Percentiles rank a stretch among this genome's conserved stretches.
These are phyloP conservation scores for Symphodus melops DNA, from an alignment of 2,113 vertebrate species.

Conservation along the genomic window DNA sequence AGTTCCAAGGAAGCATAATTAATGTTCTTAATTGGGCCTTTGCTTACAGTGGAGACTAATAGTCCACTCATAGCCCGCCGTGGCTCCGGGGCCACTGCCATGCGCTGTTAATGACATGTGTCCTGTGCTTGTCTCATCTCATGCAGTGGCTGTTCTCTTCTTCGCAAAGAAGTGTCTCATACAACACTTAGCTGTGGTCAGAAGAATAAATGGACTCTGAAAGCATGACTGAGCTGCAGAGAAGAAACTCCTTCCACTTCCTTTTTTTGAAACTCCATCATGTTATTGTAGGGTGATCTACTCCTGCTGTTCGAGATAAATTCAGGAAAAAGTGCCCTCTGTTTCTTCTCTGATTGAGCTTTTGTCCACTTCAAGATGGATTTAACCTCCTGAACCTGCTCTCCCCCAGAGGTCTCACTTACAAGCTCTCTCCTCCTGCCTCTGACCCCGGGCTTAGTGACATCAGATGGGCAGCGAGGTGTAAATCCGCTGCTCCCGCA, in stretches of 20 bases:
- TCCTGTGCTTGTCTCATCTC: conserved; percentile 72
- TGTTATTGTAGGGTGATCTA: conserved; percentile 8
- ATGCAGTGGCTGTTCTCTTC: conserved; percentile 51
- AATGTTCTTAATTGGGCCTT: conserved; percentile 79
- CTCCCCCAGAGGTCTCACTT: conserved; percentile 53
- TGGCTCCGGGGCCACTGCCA: conserved; percentile 67
- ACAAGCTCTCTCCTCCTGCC: conserved; percentile 51
- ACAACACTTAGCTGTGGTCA: conserved; percentile 24
- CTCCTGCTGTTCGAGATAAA: conserved; percentile 22
- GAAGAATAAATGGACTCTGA: background rate
- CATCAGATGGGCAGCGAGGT: conserved; percentile 62
- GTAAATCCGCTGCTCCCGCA: conserved; percentile 66
- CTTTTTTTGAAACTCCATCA: background rate
- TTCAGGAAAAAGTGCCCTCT: conserved; percentile 20
- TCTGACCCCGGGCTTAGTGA: conserved; percentile 52
- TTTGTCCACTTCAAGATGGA: conserved; percentile 56
- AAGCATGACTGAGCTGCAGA: too few relatives aligned
- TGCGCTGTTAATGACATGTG: conserved; percentile 56
- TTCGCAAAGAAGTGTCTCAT: conserved; percentile 24
- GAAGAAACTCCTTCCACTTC: too few relatives aligned
- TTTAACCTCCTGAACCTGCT: conserved; percentile 64
- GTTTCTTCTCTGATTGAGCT: conserved; percentile 45
- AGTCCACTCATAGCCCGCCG: conserved; percentile 68
- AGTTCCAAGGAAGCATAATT: conserved; percentile 80
- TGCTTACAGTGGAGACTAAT: conserved; percentile 68